Evolutionary conservation across 2,113 vertebrate species (phyloP).

Genomic region (Hystrix brachyura): DNA sequence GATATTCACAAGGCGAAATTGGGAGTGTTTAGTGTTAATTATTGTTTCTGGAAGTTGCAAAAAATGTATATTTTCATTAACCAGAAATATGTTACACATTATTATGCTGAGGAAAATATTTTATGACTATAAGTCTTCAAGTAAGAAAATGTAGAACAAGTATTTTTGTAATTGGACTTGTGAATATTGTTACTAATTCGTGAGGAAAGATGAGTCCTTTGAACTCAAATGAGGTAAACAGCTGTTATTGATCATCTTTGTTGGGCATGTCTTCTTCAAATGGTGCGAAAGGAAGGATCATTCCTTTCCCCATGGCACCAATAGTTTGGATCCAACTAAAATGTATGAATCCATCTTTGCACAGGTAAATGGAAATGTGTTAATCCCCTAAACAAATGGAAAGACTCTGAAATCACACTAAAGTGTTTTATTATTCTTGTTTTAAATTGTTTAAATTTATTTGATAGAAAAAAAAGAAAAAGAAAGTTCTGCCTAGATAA

Average conservation of each 20-base stretch:
- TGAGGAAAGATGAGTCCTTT: not conserved
- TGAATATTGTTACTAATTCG: not conserved
- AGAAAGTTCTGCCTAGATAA: not conserved
- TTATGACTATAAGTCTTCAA: not conserved
- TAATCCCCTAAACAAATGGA: not conserved
- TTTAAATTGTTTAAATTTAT: not conserved
- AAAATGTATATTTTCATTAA: not conserved
- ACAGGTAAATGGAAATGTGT: not conserved
- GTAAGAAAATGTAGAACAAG: not conserved
- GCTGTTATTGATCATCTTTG: not conserved
- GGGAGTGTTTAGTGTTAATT: not conserved
- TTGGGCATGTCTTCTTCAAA: not conserved
- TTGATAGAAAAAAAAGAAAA: constrained; percentile 12
- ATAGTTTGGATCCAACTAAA: constrained; percentile 19
- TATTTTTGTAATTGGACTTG: not conserved
- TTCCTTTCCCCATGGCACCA: not conserved
- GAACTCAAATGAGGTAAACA: not conserved
- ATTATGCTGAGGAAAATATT: not conserved
- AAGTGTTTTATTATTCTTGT: not conserved
- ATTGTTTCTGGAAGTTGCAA: not conserved
- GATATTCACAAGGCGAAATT: not conserved
- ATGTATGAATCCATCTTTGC: not conserved
- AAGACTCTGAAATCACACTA: not conserved
- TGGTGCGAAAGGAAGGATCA: not conserved
- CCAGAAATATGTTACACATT: not conserved